Evolutionary conservation across 2,888 invertebrate species (phyloP).

Genomic region (Clivina fossor): DNA sequence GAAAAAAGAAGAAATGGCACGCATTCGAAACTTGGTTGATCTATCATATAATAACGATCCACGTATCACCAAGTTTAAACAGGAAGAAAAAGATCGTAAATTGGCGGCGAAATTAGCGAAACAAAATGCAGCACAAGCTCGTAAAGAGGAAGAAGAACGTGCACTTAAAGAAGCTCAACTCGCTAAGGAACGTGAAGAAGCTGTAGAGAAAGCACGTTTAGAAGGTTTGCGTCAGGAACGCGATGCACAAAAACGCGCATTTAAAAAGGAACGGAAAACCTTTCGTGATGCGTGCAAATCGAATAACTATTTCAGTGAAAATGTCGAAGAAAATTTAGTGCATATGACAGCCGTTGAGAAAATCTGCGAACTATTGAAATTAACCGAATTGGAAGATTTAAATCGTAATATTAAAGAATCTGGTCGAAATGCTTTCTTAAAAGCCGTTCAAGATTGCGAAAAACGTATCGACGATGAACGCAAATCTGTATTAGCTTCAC

Average conservation of each 20-base stretch:
- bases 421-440: constrained; percentile 67
- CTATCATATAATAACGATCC: constrained; percentile 93
- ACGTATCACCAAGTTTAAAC: constrained; percentile 87
- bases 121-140: constrained; percentile 79
- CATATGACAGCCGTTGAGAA: constrained; percentile 92
- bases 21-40: constrained; percentile 90
- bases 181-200: constrained; percentile 77
- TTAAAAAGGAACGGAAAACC: constrained; percentile 84
- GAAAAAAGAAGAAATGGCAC: constrained; percentile 95
- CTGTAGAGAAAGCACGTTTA: constrained; percentile 78
- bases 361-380: constrained; percentile 78
- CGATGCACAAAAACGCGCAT: constrained; percentile 79
- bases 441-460: constrained; percentile 71
- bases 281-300: constrained; percentile 78
- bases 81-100: constrained; percentile 90
- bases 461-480: constrained; percentile 77
- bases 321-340: constrained; percentile 71
- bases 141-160: constrained; percentile 81
- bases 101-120: constrained; percentile 85
- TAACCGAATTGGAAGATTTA: constrained; percentile 72
- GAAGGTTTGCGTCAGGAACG: constrained; percentile 83
- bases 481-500: constrained; percentile 60
- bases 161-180: constrained; percentile 70
- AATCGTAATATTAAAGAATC: constrained; percentile 69
- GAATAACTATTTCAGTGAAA: constrained; percentile 75